These are phyloP conservation scores for Cyprinodon diabolis DNA, from an alignment of 2,797 vertebrate genomes.

Conservation along the genomic window DNA sequence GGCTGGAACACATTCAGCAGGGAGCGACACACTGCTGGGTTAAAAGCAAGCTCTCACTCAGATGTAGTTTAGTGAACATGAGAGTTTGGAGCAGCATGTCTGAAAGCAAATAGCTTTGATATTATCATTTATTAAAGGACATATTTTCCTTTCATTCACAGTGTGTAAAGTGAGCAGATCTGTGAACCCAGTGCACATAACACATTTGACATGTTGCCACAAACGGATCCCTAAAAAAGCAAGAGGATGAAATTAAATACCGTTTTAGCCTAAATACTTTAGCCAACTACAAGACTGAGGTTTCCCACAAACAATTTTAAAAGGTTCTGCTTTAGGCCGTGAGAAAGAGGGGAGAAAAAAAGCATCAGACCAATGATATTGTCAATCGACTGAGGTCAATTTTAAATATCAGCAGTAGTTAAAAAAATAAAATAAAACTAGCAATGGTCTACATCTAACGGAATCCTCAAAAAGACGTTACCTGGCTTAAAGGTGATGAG, in stretches of 20 bases:
- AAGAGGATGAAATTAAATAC: background rate
- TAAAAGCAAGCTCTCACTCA: background rate
- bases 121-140: no score
- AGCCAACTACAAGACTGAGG: background rate
- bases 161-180: no score
- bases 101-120: no score
- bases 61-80: background rate
- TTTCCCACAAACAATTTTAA: background rate
- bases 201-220: background rate
- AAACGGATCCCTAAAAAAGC: background rate
- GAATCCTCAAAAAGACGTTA: slow-evolving; percentile 62
- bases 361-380: background rate
- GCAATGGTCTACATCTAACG: no score
- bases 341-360: background rate
- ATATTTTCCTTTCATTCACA: no score
- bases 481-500: slow-evolving; percentile 98
- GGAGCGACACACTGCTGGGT: background rate
- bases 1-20: no score
- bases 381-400: background rate
- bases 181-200: no score
- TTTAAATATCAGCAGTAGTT: background rate
- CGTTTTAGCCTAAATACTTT: background rate
- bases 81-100: no score
- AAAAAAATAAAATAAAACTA: background rate
- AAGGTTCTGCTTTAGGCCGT: background rate